These are phyloP conservation scores for Philaethria dido DNA, from an alignment of 2,888 invertebrate genomes.

Conservation along the genomic window DNA sequence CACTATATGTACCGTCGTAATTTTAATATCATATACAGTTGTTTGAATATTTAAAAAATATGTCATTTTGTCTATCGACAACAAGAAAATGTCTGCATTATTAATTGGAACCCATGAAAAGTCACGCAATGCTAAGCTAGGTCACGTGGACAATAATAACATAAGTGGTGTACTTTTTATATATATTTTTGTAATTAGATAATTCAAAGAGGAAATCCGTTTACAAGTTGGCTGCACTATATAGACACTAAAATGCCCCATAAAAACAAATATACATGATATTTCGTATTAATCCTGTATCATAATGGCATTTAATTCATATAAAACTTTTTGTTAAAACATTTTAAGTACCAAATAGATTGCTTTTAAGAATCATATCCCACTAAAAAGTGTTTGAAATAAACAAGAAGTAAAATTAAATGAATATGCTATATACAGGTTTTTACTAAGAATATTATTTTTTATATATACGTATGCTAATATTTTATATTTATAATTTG, in stretches of 20 bases:
- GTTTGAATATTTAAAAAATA: too few species aligned
- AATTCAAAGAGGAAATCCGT: constrained; percentile 9
- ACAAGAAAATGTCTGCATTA: too few species aligned
- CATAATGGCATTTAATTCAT: neutral
- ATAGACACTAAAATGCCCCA: neutral
- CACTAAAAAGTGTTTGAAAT: neutral
- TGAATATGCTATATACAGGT: neutral
- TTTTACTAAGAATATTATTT: neutral
- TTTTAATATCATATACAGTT: too few species aligned
- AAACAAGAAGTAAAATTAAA: neutral
- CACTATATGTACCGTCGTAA: too few species aligned
- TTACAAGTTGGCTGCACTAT: neutral
- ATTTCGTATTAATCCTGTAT: neutral
- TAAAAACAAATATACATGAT: constrained; percentile 1
- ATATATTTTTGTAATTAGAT: neutral
- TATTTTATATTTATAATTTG: neutral
- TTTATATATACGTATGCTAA: neutral
- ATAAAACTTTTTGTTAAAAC: neutral
- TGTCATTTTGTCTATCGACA: too few species aligned
- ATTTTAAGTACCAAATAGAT: neutral
- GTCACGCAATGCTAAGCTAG: neutral
- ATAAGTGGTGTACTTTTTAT: constrained; percentile 5
- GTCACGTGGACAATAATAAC: neutral
- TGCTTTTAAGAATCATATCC: constrained; percentile 2
- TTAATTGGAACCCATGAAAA: neutral